Conservation (phyloP, 2,888 invertebrate genomes). For the Eurytoma adleriae region DNA sequence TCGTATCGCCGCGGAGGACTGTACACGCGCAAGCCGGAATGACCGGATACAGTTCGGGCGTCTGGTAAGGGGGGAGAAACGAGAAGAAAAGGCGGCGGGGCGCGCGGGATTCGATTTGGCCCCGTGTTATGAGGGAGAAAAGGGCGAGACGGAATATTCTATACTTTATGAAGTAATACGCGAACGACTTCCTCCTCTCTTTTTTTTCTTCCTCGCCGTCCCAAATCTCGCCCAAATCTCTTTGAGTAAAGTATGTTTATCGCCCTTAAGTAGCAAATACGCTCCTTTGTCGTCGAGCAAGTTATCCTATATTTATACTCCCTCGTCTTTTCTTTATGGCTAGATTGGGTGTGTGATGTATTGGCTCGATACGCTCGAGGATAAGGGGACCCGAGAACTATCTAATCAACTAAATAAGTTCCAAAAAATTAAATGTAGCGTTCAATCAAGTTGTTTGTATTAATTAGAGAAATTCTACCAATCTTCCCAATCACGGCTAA, state of each 20-base stretch:
- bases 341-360: background rate
- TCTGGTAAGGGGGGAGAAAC: conserved; percentile 26
- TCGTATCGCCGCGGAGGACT: conserved; percentile 34
- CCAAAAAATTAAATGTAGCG: no score
- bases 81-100: conserved; percentile 41
- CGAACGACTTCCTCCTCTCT: conserved; percentile 41
- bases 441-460: no score
- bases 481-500: no score
- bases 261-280: conserved; percentile 42
- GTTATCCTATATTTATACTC: conserved; percentile 32
- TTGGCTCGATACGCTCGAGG: conserved; percentile 3
- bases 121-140: conserved; percentile 6
- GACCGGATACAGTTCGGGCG: conserved; percentile 20
- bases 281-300: conserved; percentile 31
- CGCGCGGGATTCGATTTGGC: conserved; percentile 48
- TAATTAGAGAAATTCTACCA: no score
- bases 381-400: background rate
- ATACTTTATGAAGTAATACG: conserved; percentile 56
- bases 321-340: conserved; percentile 23
- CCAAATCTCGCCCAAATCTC: conserved; percentile 8
- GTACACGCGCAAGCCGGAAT: conserved; percentile 40
- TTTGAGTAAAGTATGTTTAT: conserved; percentile 49
- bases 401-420: background rate
- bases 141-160: conserved; percentile 58
- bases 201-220: conserved; percentile 5